Evolutionary conservation across 2,113 vertebrate species (phyloP).

Genomic region (Pachyramphus minor): DNA sequence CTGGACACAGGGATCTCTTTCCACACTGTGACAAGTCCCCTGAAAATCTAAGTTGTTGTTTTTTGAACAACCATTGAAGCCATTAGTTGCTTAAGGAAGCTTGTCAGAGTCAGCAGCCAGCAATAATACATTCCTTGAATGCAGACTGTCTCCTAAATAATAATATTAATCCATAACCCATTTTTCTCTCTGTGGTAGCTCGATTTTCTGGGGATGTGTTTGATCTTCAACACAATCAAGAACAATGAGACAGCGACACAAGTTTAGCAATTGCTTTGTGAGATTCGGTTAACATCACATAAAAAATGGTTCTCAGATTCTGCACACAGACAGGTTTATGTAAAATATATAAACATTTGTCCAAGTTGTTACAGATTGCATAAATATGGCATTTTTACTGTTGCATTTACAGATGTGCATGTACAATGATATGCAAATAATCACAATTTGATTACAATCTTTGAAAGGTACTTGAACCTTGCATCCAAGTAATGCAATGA

Average conservation of each 20-base stretch:
- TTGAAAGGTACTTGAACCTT: conserved; percentile 56
- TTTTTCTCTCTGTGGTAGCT: neutral
- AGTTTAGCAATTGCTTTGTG: neutral
- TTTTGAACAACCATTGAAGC: neutral
- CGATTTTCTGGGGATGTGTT: neutral
- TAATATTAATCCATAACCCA: rapidly evolving
- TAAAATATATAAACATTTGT: conserved; percentile 80
- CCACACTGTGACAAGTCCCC: neutral
- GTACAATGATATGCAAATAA: conserved; percentile 76
- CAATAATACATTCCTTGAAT: neutral
- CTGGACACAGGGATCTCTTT: neutral
- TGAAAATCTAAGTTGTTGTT: neutral
- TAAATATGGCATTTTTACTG: conserved; percentile 77
- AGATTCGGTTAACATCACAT: neutral
- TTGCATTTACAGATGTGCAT: conserved; percentile 77
- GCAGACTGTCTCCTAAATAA: neutral
- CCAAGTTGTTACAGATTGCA: conserved; percentile 75
- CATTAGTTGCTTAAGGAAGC: neutral
- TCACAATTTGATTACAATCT: conserved; percentile 75
- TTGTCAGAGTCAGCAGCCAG: neutral
- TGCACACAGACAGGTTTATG: conserved; percentile 77
- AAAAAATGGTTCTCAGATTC: conserved; percentile 63
- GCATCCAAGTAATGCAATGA: conserved; percentile 64
- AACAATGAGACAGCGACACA: neutral
- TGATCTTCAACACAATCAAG: neutral